phyloP scores from a whole-genome alignment of 2,113 vertebrate genomes.

The Microcebus jonahi region DNA sequence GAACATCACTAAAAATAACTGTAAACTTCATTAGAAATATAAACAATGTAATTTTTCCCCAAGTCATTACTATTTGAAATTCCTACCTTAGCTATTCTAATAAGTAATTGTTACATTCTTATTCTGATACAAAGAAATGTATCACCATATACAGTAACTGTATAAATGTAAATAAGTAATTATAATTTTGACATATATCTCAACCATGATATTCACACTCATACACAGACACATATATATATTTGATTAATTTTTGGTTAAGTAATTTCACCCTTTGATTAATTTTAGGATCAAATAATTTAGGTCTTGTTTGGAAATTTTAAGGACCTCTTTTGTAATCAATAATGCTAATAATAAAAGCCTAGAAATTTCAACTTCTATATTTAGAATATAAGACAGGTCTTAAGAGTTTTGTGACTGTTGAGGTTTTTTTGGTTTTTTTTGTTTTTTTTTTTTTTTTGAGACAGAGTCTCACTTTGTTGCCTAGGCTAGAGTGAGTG shows the following conservation, averaged over 20 bases:
- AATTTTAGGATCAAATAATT: background rate
- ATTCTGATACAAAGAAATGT: background rate
- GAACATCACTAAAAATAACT: background rate
- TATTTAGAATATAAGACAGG: background rate
- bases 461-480: too few species aligned
- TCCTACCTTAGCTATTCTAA: background rate
- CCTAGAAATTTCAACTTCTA: background rate
- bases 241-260: too few species aligned
- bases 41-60: background rate
- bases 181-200: background rate
- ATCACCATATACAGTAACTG: background rate
- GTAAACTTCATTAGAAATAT: background rate
- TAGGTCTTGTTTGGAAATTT: background rate
- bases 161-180: background rate
- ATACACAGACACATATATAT: background rate
- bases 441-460: too few species aligned
- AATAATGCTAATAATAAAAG: background rate
- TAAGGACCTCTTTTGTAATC: background rate
- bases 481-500: too few species aligned
- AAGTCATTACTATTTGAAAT: background rate
- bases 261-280: background rate
- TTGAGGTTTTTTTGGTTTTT: background rate
- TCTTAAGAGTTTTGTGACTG: background rate
- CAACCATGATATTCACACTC: background rate
- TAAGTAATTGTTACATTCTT: background rate